These are phyloP conservation scores for Hoplostethus atlanticus DNA, from an alignment of 2,797 vertebrate species.

Conservation along the genomic window DNA sequence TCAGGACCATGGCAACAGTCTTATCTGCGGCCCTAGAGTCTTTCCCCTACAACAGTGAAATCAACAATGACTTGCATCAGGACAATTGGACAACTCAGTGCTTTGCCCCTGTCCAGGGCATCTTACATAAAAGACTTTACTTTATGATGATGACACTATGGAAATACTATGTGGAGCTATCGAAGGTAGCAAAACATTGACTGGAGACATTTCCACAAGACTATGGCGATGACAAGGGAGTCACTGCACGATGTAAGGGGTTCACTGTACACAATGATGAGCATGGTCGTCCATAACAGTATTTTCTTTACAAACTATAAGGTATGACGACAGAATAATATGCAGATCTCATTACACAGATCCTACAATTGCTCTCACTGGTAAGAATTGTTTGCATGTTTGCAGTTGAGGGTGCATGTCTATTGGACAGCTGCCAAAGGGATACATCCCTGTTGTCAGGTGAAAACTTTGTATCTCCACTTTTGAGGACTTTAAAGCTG, in stretches of 20 bases:
- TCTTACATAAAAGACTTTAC: conserved; percentile 74
- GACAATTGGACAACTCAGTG: conserved; percentile 84
- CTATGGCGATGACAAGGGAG: conserved; percentile 72
- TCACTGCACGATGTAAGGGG: conserved; percentile 71
- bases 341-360: conserved; percentile 33
- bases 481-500: no score
- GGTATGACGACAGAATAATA: conserved; percentile 30
- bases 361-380: background rate
- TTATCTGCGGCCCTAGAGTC: conserved; percentile 99
- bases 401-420: conserved; percentile 20
- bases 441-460: background rate
- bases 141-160: conserved; percentile 65
- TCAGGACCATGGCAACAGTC: conserved; percentile 99
- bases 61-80: conserved; percentile 98
- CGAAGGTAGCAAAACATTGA: conserved; percentile 68
- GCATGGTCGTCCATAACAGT: conserved; percentile 52
- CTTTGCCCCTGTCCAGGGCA: conserved; percentile 65
- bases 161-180: conserved; percentile 62
- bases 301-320: conserved; percentile 27
- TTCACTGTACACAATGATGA: conserved; percentile 69
- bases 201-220: conserved; percentile 77
- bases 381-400: background rate
- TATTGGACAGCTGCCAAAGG: conserved; percentile 10
- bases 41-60: conserved; percentile 99
- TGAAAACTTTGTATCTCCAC: no score